Evolutionary conservation across 2,888 invertebrate species (phyloP), one percentile per base, ranked within the genome.

Genomic region (Agonopterix heracliana): DNA sequence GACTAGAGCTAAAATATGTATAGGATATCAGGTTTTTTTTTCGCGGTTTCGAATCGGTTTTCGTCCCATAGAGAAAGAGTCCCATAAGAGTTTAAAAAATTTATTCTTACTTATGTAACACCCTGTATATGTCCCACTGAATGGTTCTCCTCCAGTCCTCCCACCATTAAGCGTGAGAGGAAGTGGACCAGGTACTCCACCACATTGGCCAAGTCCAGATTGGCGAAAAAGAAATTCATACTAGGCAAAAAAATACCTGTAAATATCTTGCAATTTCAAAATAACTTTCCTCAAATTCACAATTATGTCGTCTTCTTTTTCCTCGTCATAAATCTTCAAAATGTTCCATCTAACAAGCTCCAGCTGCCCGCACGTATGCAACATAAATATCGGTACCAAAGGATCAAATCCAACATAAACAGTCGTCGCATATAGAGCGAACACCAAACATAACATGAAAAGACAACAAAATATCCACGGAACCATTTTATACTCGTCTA

Each of bases 351-450:
- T 74, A 0, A 79, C 61, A 10, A 86, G 51, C 14, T 81, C 71
- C 3, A 83, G 54, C 48, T 84, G 82, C 3, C 82, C 81, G 52
- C 82, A 80, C 4, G 65, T 60, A 48, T 86, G 83, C 34, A 81
- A 50, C 55, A 81, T 64, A 52, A 81, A 76, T 60, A 82, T 80
- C 0, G 81, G 80, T 1, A 77, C 70, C n/a, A 86, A 51, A 1
- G 84, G 75, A 61, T 86, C 85, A 54, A 83, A 84, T 2, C 77
- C 77, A 0, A 75, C 56, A 17, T 72, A 80, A 56, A 78, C 66
- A 0, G 68, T 50, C 0, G 60, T 49, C 0, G 76, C 69, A 46
- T 69, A 77, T 1, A 55, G 13, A 49, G 59, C 75, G 43, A 78
- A 79, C 9, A 57, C n/a, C 1, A 68, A 44, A 46, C 57, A 59